Base-by-base conservation (phyloP, 2,888 invertebrate species). In the Eucriotettix oculatus region DNA sequence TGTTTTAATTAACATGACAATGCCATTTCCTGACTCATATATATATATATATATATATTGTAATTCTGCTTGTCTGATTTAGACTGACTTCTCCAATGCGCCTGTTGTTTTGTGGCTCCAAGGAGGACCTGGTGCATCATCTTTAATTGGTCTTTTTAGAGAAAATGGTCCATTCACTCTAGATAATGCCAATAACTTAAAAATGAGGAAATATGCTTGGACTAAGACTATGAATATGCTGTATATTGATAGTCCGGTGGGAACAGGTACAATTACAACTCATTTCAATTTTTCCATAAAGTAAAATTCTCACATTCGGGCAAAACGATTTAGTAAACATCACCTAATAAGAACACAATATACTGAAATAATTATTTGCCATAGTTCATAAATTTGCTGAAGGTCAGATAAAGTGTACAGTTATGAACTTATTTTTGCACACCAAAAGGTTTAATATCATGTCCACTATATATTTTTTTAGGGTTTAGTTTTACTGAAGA, bases 191-290 rank as follows among this genome's bases (percentile, higher is more conserved):
- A 62, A 76, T 70, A 72, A 71, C 67, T 71, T 86, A 58, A 75
- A 77, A 64, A 74, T 80, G 64, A 79, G 90, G 52, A 80, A 86
- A 66, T 86, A 85, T 67, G 82, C 86, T 11, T 96, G 95, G 95
- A 85, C 83, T 60, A 74, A 80, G 52, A 82, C 82, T 11, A 89
- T 90, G 71, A 84, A 86, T 66, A 73, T 95, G 54, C 79, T 96
- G 60, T 96, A 90, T 71, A 87, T 96, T 60, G 95, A 96, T 71
- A 95, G 92, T 72, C 95, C 95, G 0, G 95, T 90, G 0, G 92
- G 93, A 1, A 87, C 92, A 3, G 72, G 72, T 29, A 29, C 29
- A 29, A 5, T 29, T 29, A 5, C 71, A 61, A 56, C 52, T 9
- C 10, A n/a, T 16, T 16, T 52, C 1, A n/a, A 16, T n/a, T 16